These are phyloP conservation scores for Rousettus leschenaultii DNA, from an alignment of 2,113 vertebrate species.

Conservation along the genomic window DNA sequence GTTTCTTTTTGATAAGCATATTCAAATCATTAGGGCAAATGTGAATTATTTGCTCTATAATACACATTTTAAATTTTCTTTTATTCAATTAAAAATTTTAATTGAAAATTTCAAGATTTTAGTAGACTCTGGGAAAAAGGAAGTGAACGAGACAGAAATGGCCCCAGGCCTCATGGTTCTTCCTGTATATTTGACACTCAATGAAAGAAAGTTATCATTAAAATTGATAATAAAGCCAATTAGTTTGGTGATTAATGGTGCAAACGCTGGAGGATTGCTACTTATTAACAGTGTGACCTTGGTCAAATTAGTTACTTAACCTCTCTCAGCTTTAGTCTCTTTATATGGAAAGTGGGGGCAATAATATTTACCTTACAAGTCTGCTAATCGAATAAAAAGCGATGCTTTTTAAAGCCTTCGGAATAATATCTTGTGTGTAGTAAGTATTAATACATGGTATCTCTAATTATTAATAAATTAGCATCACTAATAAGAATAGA, in stretches of 20 bases:
- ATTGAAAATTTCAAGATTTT: not conserved
- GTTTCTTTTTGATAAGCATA: not conserved
- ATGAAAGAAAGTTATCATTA: not conserved
- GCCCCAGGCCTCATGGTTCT: not conserved
- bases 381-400: not conserved
- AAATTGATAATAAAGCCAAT: not conserved
- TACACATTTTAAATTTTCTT: not conserved
- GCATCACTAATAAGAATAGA: not conserved
- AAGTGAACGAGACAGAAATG: not conserved
- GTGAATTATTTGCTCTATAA: not conserved
- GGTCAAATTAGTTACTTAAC: not conserved
- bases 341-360: not conserved
- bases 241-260: not conserved
- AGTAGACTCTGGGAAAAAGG: not conserved
- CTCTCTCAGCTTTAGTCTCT: not conserved
- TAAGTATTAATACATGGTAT: not conserved
- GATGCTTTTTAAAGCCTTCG: not conserved
- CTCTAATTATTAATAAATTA: not conserved
- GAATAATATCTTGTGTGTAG: not conserved
- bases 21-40: not conserved
- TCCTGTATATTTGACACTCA: not conserved
- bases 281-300: not conserved
- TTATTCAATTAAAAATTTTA: not conserved
- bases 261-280: not conserved
- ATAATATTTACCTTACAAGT: not conserved